Evolutionary conservation across 2,113 vertebrate species (phyloP), one percentile per base, ranked within the genome.

Genomic region (Arothron firmamentum): DNA sequence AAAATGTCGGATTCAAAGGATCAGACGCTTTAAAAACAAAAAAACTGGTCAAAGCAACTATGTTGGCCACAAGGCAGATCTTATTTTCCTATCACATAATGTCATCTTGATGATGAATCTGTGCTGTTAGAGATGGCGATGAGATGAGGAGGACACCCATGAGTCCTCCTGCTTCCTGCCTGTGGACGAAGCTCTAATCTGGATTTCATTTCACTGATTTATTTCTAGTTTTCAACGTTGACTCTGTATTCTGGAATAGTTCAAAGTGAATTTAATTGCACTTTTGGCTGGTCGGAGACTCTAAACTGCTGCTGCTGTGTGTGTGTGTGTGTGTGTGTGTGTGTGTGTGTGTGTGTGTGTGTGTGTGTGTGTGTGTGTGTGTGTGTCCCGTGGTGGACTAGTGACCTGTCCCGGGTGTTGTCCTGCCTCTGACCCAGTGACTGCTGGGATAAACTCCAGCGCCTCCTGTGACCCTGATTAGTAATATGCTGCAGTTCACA

Each of bases 281-380:
- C 34, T 38, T 38, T 38, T 38, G 34, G 10, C 34, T 38, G 34
- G 12, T 38, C 2, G 34, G 10, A 38, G 34, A 38, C 34, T 38
- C 34, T 65, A 58, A 12, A 12, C 34, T 38, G 34, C 34, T 38
- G 9, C 34, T 38, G 34, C 49, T 53, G 79, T 81, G 69, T 73
- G 48, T 61, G 63, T 79, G 73, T 83, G 78, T 70, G 82, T 79
- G 59, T 2, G 15, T 66, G 59, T 60, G 53, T 71, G 64, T 66
- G 52, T 57, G 66, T 52, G 55, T 54, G 79, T 81, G 69, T 73
- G 48, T 60, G 63, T 79, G 74, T 83, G 78, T 70, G 82, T 80
- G 59, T 1, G 15, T 66, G 58, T 60, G 53, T 53, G 79, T 81
- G 69, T 73, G 48, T 61, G 63, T 79, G 73, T 83, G 78, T 70